These are phyloP conservation scores for Ceyx melanurus DNA, from an alignment of 2,113 vertebrate genomes.

Conservation along the genomic window DNA sequence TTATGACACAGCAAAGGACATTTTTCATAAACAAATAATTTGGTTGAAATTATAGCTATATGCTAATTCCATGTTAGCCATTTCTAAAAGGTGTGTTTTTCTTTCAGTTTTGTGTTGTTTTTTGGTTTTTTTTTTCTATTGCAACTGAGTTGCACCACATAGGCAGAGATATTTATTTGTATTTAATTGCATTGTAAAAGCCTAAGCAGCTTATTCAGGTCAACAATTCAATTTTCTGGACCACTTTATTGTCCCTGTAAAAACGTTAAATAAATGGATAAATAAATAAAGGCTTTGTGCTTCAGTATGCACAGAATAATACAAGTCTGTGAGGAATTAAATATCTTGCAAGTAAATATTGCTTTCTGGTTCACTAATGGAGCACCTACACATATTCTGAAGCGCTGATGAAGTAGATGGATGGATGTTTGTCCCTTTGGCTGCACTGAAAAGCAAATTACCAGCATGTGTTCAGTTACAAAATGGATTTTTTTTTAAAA, in stretches of 20 bases:
- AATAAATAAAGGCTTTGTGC: not conserved
- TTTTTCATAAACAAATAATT: not conserved
- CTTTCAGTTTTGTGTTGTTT: not conserved
- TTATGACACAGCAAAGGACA: not conserved
- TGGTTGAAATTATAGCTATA: not conserved
- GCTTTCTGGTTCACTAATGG: not conserved
- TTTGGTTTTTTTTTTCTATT: not conserved
- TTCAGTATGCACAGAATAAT: not conserved
- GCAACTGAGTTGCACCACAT: not conserved
- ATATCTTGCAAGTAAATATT: not conserved
- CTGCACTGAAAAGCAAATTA: not conserved
- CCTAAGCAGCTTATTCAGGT: not conserved
- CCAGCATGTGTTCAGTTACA: not conserved
- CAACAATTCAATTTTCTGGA: not conserved
- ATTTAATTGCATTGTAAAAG: not conserved
- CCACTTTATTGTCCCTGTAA: not conserved
- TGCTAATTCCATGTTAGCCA: not conserved
- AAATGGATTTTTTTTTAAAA: not conserved
- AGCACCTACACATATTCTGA: not conserved
- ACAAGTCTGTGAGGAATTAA: not conserved
- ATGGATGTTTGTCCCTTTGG: not conserved
- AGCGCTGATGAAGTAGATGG: not conserved
- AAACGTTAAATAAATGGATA: not conserved
- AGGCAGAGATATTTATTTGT: not conserved
- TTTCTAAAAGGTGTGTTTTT: not conserved